Conservation (phyloP, 2,888 invertebrate species). For the Homarus gammarus region DNA sequence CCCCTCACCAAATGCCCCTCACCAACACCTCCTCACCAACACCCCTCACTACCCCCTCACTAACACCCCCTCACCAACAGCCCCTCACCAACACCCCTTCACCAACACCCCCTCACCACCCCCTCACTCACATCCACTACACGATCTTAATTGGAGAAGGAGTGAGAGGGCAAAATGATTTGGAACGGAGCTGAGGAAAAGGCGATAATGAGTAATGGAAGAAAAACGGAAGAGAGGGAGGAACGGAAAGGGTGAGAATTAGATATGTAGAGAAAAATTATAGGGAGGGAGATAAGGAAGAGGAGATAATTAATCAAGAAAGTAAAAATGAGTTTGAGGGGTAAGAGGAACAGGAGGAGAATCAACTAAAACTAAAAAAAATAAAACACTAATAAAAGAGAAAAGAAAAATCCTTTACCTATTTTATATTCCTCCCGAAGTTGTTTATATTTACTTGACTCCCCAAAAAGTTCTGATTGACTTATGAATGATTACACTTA, state of each 20-base stretch:
- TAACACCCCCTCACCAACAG: too few species aligned
- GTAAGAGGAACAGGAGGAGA: neutral
- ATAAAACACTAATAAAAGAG: neutral
- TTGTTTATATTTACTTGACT: too few species aligned
- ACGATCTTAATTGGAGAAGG: neutral
- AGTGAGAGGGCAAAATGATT: neutral
- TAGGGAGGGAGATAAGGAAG: neutral
- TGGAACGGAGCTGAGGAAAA: neutral
- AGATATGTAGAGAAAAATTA: too few species aligned
- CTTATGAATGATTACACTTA: too few species aligned
- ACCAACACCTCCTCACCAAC: too few species aligned
- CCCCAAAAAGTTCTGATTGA: too few species aligned
- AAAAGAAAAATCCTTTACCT: neutral
- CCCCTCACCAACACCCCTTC: too few species aligned
- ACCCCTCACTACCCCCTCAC: neutral
- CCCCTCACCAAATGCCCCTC: too few species aligned
- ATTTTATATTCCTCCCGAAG: too few species aligned
- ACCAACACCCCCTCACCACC: neutral
- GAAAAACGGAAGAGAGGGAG: too few species aligned
- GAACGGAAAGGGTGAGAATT: too few species aligned
- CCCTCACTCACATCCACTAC: neutral
- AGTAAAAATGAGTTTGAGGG: neutral
- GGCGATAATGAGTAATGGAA: neutral
- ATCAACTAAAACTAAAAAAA: neutral
- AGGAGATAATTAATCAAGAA: neutral